Evolutionary conservation across 2,888 invertebrate species (phyloP).

Genomic region (Melangyna quadrimaculata): DNA sequence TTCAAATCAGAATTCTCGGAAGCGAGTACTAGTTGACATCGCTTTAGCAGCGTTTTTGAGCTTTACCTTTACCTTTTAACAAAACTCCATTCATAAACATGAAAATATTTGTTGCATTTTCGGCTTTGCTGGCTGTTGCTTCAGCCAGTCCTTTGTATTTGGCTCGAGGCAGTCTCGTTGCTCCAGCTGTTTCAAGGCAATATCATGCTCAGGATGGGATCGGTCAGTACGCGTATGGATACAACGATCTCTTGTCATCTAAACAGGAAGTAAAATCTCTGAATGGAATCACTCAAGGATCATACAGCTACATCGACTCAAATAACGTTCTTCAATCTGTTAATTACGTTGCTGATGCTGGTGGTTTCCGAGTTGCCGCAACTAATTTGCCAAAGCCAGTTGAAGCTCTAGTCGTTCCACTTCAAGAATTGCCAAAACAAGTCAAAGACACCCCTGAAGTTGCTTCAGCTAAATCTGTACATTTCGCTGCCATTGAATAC

Average conservation of each 20-base stretch:
- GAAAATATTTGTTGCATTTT: background rate
- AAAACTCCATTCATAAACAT: background rate
- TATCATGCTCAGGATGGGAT: constrained; percentile 84
- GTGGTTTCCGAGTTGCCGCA: constrained; percentile 84
- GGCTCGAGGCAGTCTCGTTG: background rate
- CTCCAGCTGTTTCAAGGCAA: constrained; percentile 70
- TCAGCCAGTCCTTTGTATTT: background rate
- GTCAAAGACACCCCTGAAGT: background rate
- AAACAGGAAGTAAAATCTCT: constrained; percentile 83
- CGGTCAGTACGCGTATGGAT: constrained; percentile 85
- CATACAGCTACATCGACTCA: constrained; percentile 84
- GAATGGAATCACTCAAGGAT: constrained; percentile 84
- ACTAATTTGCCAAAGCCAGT: constrained; percentile 82
- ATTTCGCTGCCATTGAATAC: background rate
- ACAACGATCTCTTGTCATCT: constrained; percentile 83
- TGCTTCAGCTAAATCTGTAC: background rate
- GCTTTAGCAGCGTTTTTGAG: background rate
- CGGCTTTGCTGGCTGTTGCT: background rate
- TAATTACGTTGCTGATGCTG: constrained; percentile 83
- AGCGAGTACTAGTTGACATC: background rate
- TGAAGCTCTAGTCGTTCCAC: background rate
- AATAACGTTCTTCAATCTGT: constrained; percentile 82
- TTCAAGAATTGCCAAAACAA: background rate
- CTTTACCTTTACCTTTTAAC: background rate
- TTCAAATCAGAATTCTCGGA: background rate